A percentile compares a stretch with the other conserved stretches of the same genome.
Evolutionary conservation across 1,140 invertebrate species (phyloP).

Genomic region (Drosophila pandora): DNA sequence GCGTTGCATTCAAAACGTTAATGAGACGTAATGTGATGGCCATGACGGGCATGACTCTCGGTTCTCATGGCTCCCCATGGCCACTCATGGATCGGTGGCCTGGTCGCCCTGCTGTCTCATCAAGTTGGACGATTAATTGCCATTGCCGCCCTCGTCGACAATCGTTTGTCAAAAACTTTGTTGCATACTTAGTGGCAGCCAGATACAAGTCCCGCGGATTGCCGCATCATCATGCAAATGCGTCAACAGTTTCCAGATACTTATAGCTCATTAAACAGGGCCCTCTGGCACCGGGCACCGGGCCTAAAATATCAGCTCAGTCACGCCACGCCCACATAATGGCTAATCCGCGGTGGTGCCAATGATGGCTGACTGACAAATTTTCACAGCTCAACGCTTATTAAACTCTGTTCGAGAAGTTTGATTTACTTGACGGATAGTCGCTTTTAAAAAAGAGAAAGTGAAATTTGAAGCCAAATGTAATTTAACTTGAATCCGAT

Average conservation of each 20-base stretch:
- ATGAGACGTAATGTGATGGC: conserved; percentile 78
- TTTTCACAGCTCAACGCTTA: conserved; percentile 58
- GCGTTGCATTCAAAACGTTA: conserved; percentile 62
- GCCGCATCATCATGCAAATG: conserved; percentile 53
- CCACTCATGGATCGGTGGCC: conserved; percentile 24
- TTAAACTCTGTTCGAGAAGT: conserved; percentile 50
- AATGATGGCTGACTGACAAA: conserved; percentile 59
- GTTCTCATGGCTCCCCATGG: conserved; percentile 5
- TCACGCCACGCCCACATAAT: conserved; percentile 70
- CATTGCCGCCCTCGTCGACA: conserved; percentile 38
- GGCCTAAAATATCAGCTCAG: conserved; percentile 31
- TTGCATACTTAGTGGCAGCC: conserved; percentile 67
- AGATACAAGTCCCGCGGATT: conserved; percentile 27
- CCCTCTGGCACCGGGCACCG: conserved; percentile 35
- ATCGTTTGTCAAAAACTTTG: conserved; percentile 78
- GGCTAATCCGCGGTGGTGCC: conserved; percentile 7
- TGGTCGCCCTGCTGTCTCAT: conserved; percentile 24
- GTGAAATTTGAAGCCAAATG: background rate
- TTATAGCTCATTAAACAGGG: conserved; percentile 75
- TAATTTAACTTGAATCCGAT: background rate
- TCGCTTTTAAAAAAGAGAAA: background rate
- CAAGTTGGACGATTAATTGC: conserved; percentile 66
- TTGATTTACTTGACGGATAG: conserved; percentile 41
- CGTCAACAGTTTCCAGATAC: conserved; percentile 62
- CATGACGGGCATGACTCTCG: conserved; percentile 56